Evolutionary conservation across 2,113 vertebrate species (phyloP).

Genomic region (Conger conger): DNA sequence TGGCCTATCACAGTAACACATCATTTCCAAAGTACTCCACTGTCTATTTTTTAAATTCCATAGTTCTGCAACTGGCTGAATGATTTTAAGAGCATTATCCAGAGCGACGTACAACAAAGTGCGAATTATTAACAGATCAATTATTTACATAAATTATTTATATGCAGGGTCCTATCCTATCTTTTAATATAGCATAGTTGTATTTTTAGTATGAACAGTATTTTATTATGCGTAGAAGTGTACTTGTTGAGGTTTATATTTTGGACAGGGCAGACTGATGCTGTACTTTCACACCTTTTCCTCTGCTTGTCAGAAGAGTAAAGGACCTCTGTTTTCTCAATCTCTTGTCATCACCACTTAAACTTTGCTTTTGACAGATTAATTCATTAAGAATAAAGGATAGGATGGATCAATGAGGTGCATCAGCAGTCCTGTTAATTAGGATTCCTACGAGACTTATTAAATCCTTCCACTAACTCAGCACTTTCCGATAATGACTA

Average conservation of each 20-base stretch:
- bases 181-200: background rate
- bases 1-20: background rate
- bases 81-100: no score
- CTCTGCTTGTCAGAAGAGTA: background rate
- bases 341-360: background rate
- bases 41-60: background rate
- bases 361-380: background rate
- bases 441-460: conserved; percentile 17
- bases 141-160: no score
- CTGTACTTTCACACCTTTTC: background rate
- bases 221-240: background rate
- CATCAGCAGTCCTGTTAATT: background rate
- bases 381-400: background rate
- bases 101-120: no score
- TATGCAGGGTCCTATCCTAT: background rate
- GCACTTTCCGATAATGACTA: conserved; percentile 19
- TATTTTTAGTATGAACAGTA: background rate
- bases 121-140: no score
- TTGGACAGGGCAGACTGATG: background rate
- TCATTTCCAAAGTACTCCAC: background rate
- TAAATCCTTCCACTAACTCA: conserved; percentile 20
- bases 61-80: background rate
- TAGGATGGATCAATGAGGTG: conserved; percentile 1
- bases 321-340: background rate
- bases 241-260: background rate